Base-by-base conservation (phyloP, 37 sponge, comb jelly and placozoan genomes). In the Theonella swinhoei region DNA sequence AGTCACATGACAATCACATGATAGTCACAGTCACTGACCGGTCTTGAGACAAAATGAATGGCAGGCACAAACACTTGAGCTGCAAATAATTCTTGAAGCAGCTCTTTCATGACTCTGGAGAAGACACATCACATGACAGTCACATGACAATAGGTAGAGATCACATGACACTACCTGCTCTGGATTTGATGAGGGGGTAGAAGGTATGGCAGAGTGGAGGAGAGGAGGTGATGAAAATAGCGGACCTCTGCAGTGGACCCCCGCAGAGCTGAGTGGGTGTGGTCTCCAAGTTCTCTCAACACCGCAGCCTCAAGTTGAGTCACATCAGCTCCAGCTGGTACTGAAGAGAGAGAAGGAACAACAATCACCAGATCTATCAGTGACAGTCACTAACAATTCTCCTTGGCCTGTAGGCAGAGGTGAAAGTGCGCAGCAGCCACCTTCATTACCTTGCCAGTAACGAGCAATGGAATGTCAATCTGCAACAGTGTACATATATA, bases 31-130 rank as follows among this genome's bases (percentile, higher is more conserved):
- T 68, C 43, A 82, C 92, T 84, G 42, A 92, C 92, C 30, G 88
- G 88, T 77, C 72, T 92, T 22, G 92, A 73, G 8, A 63, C 88
- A 81, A 68, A 75, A 38, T 84, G 75, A 66, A 92, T 80, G 42
- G 92, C 84, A 58, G 82, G 92, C 19, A 85, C 69, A 68, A 84
- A 78, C 9, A 92, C 47, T 32, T 88, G 84, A 23, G 41, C 30
- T 25, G 88, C 80, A 62, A 92, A 81, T 0, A 92, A 60, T 38
- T 88, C 84, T 67, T 85, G 67, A 42, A 92, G 24, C 23, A 92
- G 84, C 9, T 38, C n/a, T 4, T 58, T 37, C 40, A 84, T 74
- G 2, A 81, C 54, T 54, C 90, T 90, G 81, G 0, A 47, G 64
- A 19, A 39, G n/a, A n/a, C n/a, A 34, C 39, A 75, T 37, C 54